These are phyloP conservation scores for Drosophila sturtevanti DNA, from an alignment of 1,140 invertebrate species.

Conservation along the genomic window DNA sequence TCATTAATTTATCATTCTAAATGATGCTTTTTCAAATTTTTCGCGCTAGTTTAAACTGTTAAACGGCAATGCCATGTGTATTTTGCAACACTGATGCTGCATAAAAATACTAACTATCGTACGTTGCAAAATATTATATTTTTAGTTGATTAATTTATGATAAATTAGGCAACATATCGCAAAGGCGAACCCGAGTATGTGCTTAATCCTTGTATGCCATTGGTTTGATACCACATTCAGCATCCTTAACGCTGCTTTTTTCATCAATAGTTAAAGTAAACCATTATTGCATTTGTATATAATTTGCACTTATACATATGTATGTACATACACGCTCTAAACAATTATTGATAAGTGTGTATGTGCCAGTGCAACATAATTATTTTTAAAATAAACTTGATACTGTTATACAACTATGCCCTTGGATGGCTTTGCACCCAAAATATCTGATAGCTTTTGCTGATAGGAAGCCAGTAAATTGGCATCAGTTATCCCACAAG, in stretches of 20 bases:
- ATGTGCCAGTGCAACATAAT: neutral
- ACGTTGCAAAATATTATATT: too few relatives aligned
- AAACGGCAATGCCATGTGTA: too few relatives aligned
- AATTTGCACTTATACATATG: neutral
- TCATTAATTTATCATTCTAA: too few relatives aligned
- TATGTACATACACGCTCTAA: neutral
- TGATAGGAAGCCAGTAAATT: constrained; percentile 83
- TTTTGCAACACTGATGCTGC: too few relatives aligned
- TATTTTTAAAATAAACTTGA: constrained; percentile 6
- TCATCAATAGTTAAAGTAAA: neutral
- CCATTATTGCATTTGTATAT: neutral
- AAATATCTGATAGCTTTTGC: constrained; percentile 84
- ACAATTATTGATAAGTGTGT: neutral
- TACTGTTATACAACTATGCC: constrained; percentile 74
- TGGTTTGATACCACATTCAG: neutral
- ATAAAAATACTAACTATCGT: constrained; percentile 83
- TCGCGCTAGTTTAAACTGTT: too few relatives aligned
- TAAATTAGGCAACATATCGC: neutral
- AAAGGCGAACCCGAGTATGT: neutral
- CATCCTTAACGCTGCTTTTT: neutral
- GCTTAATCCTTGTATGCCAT: neutral
- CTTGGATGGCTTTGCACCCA: constrained; percentile 82
- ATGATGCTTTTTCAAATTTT: too few relatives aligned
- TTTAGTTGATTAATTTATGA: neutral
- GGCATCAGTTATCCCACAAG: constrained; percentile 81